Base-by-base conservation (phyloP, 1,140 invertebrate species). In the Drosophila novamexicana region DNA sequence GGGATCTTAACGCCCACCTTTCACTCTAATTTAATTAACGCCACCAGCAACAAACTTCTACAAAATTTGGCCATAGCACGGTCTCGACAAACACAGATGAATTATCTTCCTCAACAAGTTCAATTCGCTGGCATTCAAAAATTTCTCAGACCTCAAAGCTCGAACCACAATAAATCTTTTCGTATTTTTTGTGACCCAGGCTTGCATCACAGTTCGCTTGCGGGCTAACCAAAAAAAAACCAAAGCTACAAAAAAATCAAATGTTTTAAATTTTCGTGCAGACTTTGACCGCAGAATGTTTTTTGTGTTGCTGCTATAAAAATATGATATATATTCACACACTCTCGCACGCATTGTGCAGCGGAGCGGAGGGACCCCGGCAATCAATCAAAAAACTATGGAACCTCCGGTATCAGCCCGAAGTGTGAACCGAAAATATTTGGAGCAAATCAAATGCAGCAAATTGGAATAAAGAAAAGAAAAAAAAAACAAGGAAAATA, bases 311-410 rank as follows among this genome's bases (percentile, higher is more conserved):
- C 39, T 71, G 76, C 72, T 69, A 88, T 86, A 83, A 88, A 86
- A 89, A 88, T 89, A 86, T 84, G 75, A 89, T 89, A 83, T 85
- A 80, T 83, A 88, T 88, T 88, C 83, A 89, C 83, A 88, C 84
- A 86, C 72, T 78, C 75, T 40, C 67, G 36, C 73, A 62, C 47
- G 62, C 63, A 75, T 65, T 64, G 71, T 53, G 58, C 45, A 49
- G 68, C 54, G 18, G 39, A 14, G 34, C 32, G 47, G 57, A 47
- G 53, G 58, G 47, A 52, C 9, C 9, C 7, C 8, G 82, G 83
- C 83, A 88, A 88, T 88, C 83, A 88, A 88, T 88, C 83, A 88
- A 79, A 80, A 65, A 77, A 79, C 78, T 86, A 65, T 75, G 75
- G 75, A 81, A 47, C 82, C 79, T 61, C 40, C 70, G 83, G 65